A percentile compares a stretch with the other conserved stretches of the same genome.
Conservation (phyloP, 2,888 invertebrate species). For the Melanostoma scalare region DNA sequence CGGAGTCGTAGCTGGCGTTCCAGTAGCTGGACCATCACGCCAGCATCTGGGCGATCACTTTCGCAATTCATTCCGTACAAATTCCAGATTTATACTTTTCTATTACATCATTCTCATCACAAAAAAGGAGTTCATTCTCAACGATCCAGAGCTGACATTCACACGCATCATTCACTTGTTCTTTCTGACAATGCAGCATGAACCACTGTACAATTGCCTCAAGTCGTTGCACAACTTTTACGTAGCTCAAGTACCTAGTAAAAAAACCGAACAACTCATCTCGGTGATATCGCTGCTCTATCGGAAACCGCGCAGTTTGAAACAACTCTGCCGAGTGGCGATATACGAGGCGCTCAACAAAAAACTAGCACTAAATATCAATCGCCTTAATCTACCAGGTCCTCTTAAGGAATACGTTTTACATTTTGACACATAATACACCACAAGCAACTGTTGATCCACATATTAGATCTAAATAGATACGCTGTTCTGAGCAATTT, state of each 20-base stretch:
- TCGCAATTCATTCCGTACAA: conserved; percentile 82
- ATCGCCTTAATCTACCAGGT: conserved; percentile 87
- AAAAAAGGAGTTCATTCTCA: conserved; percentile 85
- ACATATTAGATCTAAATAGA: conserved; percentile 3
- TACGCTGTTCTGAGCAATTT: conserved; percentile 1
- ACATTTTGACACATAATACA: conserved; percentile 84
- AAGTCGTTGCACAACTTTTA: conserved; percentile 86
- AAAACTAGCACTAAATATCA: conserved; percentile 86
- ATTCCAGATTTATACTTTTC: conserved; percentile 85
- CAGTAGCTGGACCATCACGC: conserved; percentile 69
- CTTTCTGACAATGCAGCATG: conserved; percentile 87
- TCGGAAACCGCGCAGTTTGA: conserved; percentile 87
- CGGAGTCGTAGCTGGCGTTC: conserved; percentile 68
- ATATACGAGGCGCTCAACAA: conserved; percentile 87
- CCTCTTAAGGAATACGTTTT: conserved; percentile 87
- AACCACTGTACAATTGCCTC: conserved; percentile 87
- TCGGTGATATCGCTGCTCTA: conserved; percentile 85
- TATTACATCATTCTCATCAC: conserved; percentile 88
- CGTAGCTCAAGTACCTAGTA: conserved; percentile 85
- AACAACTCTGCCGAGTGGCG: conserved; percentile 87
- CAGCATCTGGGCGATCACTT: conserved; percentile 78
- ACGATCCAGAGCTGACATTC: conserved; percentile 85
- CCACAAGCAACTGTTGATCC: conserved; percentile 15
- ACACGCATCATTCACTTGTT: conserved; percentile 86
- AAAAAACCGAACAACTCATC: conserved; percentile 85